Evolutionary conservation across 2,113 vertebrate genomes (phyloP).

Genomic region (Turdus rufiventris): DNA sequence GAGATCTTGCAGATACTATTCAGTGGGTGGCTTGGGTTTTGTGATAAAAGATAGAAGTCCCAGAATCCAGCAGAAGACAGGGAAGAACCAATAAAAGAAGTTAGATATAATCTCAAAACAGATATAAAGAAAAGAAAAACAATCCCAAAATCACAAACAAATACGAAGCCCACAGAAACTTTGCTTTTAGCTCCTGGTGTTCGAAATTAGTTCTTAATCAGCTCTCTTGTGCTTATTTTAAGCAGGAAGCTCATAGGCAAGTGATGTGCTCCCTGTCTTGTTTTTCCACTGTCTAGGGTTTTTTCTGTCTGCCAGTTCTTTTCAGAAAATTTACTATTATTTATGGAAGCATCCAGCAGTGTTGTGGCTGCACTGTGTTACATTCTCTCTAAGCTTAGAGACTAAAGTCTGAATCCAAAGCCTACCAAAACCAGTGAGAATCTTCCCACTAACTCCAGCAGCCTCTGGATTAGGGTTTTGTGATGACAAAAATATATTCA

Average conservation of each 20-base stretch:
- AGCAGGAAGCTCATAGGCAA: neutral
- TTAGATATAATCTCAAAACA: neutral
- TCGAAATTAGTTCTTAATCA: slow-evolving; percentile 1
- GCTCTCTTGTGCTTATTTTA: slow-evolving; percentile 21
- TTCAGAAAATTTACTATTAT: neutral
- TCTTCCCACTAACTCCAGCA: neutral
- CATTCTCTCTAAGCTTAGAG: neutral
- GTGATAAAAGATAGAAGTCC: neutral
- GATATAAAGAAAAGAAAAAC: slow-evolving; percentile 12
- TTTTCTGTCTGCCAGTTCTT: neutral
- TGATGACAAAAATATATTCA: neutral
- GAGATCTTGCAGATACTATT: neutral
- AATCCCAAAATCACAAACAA: neutral
- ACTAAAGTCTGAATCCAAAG: neutral
- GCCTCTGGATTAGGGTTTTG: neutral
- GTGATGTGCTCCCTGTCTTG: neutral
- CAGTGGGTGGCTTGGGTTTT: neutral
- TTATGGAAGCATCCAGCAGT: neutral
- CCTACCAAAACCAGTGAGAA: neutral
- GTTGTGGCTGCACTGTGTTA: neutral
- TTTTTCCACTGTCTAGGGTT: neutral
- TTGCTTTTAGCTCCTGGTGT: neutral
- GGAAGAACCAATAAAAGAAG: neutral
- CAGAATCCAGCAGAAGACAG: neutral
- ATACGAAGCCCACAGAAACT: neutral